Base-by-base conservation (phyloP, 2,797 vertebrate genomes). In the Eulemur rubriventer region DNA sequence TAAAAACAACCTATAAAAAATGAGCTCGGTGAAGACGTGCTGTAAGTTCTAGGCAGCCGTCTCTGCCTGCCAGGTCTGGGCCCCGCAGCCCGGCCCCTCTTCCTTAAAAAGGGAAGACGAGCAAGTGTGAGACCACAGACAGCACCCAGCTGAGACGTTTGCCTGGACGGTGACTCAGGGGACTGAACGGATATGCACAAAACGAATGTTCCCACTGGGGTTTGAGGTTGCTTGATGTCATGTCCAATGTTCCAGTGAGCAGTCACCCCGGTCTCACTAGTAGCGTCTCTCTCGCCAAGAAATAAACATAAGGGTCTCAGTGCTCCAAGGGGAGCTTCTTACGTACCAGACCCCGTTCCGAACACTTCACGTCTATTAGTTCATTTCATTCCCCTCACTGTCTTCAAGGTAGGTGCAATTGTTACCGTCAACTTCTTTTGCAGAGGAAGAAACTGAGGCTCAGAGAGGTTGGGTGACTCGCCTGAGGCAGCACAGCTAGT, bases 401-500 rank as follows among this genome's bases (percentile, higher is more conserved):
- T 43, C 65, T 11, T 86, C 41, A 2, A 33, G 4, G 24, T 12
- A 59, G 50, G 24, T 50, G 16, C 6, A 18, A n/a, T 11, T 79
- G 26, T 50, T 76, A 30, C 17, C 52, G 7, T 26, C 65, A 41
- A 14, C 73, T 7, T 0, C 90, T 59, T 1, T 17, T 81, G 63
- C 35, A 30, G 61, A 87, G 9, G 0, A 43, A 28, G 41, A 93
- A 55, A 70, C 30, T 22, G 70, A 79, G 59, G 28, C 61, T 84
- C 69, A 43, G 50, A 95, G 89, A 89, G 69, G 43, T 83, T 57
- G 69, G 46, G 26, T 35, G 46, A 43, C 4, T 73, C 48, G 46
- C 30, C 63, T 52, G 65, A 93, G 52, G 75, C 61, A 75, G 80
- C 83, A 80, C 83, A 83, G 89, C 28, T 22, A 26, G 63, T 17